Conservation (phyloP, 2,113 vertebrate species). For the Clarias magur region DNA sequence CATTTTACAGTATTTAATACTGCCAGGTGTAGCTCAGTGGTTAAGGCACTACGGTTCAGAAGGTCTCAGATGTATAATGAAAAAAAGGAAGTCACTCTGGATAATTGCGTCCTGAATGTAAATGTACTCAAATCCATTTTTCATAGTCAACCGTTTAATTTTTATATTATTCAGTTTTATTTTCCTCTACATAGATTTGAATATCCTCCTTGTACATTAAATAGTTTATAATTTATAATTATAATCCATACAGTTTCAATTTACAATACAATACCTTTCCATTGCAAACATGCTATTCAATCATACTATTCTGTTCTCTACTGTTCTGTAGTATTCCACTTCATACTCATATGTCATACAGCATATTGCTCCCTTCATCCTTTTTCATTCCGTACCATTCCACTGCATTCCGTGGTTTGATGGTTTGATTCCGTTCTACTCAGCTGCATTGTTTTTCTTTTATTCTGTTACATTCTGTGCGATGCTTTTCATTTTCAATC, state of each 20-base stretch:
- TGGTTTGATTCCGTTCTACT: not conserved
- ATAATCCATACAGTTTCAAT: too few relatives aligned
- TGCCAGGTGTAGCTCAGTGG: too few relatives aligned
- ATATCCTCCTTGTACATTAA: too few relatives aligned
- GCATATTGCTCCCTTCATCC: not conserved
- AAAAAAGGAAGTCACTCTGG: too few relatives aligned
- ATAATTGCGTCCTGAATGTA: too few relatives aligned
- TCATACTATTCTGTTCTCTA: not conserved
- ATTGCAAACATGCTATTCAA: not conserved
- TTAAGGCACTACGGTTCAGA: too few relatives aligned
- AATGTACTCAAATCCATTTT: too few relatives aligned
- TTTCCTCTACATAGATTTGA: not conserved
- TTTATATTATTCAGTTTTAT: not conserved
- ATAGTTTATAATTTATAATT: not conserved
- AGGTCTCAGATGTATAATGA: too few relatives aligned
- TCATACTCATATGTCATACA: not conserved
- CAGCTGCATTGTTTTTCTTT: not conserved
- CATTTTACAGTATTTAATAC: too few relatives aligned
- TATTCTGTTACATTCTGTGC: not conserved
- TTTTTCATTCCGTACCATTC: not conserved
- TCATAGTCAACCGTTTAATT: not conserved
- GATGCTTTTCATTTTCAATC: not conserved
- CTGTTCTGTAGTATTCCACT: not conserved
- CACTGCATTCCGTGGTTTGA: not conserved
- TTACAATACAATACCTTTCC: not conserved